Percentiles rank a stretch among this genome's conserved stretches.
Evolutionary conservation across 2,888 invertebrate genomes (phyloP).

Genomic region (Dioctria rufipes): DNA sequence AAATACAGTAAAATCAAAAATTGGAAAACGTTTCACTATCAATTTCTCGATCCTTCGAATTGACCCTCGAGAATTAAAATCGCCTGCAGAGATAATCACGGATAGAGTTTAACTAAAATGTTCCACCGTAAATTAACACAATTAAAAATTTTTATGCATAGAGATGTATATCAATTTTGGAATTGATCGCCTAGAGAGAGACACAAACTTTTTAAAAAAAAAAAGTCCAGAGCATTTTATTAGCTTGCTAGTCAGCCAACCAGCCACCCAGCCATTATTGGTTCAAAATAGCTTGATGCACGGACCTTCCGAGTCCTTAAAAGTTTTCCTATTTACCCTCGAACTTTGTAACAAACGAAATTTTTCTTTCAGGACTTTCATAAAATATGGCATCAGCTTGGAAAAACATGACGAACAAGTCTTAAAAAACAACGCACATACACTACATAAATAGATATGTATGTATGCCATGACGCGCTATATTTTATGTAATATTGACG

Average conservation of each 20-base stretch:
- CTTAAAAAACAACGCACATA: conserved; percentile 1
- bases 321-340: conserved; percentile 31
- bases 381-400: conserved; percentile 9
- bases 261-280: not conserved
- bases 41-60: not conserved
- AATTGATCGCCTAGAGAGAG: conserved; percentile 2
- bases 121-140: not conserved
- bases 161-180: not conserved
- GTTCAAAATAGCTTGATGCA: conserved; percentile 17
- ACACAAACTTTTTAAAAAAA: no score
- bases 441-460: not conserved
- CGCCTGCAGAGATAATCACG: no score
- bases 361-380: not conserved
- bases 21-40: not conserved
- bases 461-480: not conserved
- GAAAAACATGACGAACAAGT: not conserved
- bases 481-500: conserved; percentile 19
- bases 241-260: no score
- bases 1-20: not conserved
- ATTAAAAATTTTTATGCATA: not conserved
- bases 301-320: not conserved
- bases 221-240: no score
- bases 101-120: no score
- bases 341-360: conserved; percentile 2
- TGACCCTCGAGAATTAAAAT: no score